A percentile compares a stretch with the other conserved stretches of the same genome.
phyloP scores from a whole-genome alignment of 2,113 vertebrate genomes.

The Macroglossus sobrinus region DNA sequence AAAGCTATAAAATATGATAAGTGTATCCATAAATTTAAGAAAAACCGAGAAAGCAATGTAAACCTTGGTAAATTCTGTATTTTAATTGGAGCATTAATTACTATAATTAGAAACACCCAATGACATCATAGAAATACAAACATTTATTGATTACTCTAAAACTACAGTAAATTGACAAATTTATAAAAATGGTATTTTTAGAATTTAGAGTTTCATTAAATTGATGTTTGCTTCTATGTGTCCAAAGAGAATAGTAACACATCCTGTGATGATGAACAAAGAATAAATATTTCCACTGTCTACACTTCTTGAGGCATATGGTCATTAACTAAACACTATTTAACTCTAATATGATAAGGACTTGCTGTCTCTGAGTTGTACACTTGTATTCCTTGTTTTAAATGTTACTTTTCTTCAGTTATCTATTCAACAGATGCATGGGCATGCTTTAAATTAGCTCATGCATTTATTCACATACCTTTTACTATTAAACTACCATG shows the following conservation, averaged over 20 bases:
- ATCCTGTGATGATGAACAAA: not conserved
- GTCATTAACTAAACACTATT: not conserved
- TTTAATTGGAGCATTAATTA: conserved; percentile 10
- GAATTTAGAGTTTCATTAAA: not conserved
- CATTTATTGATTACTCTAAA: not conserved
- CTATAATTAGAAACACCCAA: not conserved
- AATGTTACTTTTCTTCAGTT: not conserved
- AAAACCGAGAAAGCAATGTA: not conserved
- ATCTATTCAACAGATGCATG: not conserved
- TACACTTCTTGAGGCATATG: not conserved
- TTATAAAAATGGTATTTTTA: not conserved
- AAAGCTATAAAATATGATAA: not conserved
- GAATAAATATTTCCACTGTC: not conserved
- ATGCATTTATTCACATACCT: not conserved
- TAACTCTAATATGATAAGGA: not conserved
- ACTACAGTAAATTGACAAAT: not conserved
- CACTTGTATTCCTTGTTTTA: not conserved
- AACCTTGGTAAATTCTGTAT: not conserved
- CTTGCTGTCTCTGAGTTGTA: not conserved
- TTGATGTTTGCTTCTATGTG: not conserved
- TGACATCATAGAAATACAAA: not conserved
- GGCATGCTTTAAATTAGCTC: not conserved
- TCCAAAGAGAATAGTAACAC: not conserved
- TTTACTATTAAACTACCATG: not conserved
- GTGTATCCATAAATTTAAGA: not conserved